Evolutionary conservation across 2,113 vertebrate species (phyloP).

Genomic region (Sialia sialis): DNA sequence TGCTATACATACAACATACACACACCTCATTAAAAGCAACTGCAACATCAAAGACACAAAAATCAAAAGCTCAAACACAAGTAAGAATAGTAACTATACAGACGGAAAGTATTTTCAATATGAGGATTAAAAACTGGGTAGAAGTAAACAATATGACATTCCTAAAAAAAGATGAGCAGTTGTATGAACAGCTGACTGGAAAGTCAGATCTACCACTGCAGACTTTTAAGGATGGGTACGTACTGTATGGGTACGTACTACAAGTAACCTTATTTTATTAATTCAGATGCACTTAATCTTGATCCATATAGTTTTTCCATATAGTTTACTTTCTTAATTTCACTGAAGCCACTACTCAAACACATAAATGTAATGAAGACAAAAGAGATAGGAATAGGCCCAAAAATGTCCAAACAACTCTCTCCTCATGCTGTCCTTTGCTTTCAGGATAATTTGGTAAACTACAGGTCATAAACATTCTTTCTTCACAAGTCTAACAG

Average conservation of each 20-base stretch:
- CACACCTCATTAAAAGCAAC: neutral
- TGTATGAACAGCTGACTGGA: neutral
- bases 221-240: neutral
- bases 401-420: neutral
- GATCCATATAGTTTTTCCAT: neutral
- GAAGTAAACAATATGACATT: neutral
- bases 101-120: neutral
- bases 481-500: neutral
- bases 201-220: neutral
- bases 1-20: neutral
- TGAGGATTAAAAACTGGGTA: neutral
- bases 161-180: neutral
- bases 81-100: neutral
- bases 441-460: neutral
- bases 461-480: neutral
- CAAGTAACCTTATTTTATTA: neutral
- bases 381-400: neutral
- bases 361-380: neutral
- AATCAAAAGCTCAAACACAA: neutral
- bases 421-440: neutral
- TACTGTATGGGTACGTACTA: fast-evolving
- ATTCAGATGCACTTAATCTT: neutral
- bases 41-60: neutral
- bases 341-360: neutral
- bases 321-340: neutral